phyloP scores from a whole-genome alignment of 2,888 invertebrate genomes.

The Osedax frankpressi region DNA sequence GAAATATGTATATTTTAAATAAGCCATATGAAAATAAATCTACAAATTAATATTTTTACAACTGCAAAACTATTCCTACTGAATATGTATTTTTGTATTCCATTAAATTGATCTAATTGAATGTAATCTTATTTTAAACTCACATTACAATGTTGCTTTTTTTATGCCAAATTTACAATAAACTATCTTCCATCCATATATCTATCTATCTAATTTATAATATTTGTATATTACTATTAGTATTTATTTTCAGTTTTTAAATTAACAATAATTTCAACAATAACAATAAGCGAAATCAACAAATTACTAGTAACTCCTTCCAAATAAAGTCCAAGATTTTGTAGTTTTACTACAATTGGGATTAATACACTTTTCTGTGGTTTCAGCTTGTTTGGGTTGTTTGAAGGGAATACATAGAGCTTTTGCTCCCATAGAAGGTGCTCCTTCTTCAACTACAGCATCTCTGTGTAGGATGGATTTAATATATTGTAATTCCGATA shows the following conservation, averaged over 20 bases:
- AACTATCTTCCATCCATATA: no score
- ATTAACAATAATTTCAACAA: neutral
- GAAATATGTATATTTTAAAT: no score
- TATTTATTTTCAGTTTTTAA: neutral
- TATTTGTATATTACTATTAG: no score
- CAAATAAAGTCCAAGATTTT: slow-evolving; percentile 77
- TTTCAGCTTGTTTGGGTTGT: slow-evolving; percentile 59
- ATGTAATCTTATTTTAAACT: no score
- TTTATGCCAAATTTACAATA: no score
- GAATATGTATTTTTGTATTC: no score
- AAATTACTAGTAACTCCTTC: slow-evolving; percentile 70
- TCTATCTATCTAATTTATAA: neutral
- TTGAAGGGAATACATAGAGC: slow-evolving; percentile 91
- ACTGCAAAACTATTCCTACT: no score
- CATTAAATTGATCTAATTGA: no score
- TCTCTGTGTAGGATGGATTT: slow-evolving; percentile 50
- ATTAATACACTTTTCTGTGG: slow-evolving; percentile 59
- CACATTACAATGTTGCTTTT: no score
- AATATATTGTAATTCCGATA: neutral
- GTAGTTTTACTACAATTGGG: slow-evolving; percentile 69
- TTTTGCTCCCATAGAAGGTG: slow-evolving; percentile 96
- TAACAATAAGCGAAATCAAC: neutral
- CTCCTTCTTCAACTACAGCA: slow-evolving; percentile 57
- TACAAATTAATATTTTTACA: no score
- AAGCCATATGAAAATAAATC: no score